Evolutionary conservation across 2,888 invertebrate genomes (phyloP).

Genomic region (Ormyrus pomaceus): DNA sequence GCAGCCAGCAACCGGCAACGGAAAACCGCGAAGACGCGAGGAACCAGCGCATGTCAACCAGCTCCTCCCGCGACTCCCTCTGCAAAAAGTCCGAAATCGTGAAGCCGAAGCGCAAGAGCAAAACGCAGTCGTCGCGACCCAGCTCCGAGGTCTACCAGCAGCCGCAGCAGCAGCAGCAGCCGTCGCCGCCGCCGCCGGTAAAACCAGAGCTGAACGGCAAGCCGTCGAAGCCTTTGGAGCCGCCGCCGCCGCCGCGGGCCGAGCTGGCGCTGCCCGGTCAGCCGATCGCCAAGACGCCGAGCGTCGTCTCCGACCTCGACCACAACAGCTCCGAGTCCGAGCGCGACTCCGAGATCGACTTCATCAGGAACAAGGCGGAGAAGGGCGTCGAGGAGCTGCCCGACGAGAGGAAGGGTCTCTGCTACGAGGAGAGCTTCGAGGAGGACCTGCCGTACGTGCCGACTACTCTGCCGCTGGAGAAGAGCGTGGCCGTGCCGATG

Average conservation of each 20-base stretch:
- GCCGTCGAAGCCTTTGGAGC: slow-evolving; percentile 36
- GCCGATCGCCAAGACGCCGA: slow-evolving; percentile 65
- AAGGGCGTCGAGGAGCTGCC: slow-evolving; percentile 80
- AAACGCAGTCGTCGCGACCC: slow-evolving; percentile 38
- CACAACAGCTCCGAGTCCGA: slow-evolving; percentile 83
- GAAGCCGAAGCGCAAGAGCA: slow-evolving; percentile 69
- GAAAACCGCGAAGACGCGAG: slow-evolving; percentile 37
- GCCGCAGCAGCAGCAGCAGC: background rate
- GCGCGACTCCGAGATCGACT: slow-evolving; percentile 81
- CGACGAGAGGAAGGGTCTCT: slow-evolving; percentile 85
- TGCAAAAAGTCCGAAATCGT: slow-evolving; percentile 64
- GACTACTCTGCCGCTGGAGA: slow-evolving; percentile 91
- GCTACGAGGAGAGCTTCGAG: slow-evolving; percentile 90
- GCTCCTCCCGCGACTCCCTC: slow-evolving; percentile 64
- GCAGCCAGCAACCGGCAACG: slow-evolving; percentile 26
- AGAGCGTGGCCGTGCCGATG: slow-evolving; percentile 88
- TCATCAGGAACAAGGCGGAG: slow-evolving; percentile 65
- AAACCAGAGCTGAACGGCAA: slow-evolving; percentile 50
- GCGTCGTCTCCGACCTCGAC: slow-evolving; percentile 69
- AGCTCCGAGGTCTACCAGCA: background rate
- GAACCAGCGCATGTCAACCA: slow-evolving; percentile 59
- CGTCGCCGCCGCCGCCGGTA: slow-evolving; percentile 35
- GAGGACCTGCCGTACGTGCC: slow-evolving; percentile 91
- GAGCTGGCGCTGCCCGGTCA: slow-evolving; percentile 48
- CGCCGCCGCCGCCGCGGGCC: slow-evolving; percentile 47